Base-by-base conservation (phyloP, 2,113 vertebrate species). In the Alces alces region DNA sequence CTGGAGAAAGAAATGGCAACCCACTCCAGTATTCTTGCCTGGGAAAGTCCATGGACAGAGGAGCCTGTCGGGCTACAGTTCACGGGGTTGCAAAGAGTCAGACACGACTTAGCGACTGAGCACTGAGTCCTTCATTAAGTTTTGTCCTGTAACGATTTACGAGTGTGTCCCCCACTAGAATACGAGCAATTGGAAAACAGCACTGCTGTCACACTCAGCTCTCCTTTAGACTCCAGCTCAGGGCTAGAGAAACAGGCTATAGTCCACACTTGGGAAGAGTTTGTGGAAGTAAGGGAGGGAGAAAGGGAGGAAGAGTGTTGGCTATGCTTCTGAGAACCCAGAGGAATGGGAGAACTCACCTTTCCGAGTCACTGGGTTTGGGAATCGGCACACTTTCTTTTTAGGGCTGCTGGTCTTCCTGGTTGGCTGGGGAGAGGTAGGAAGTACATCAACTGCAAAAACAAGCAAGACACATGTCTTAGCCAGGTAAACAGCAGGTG, bases 361-460 rank as follows among this genome's bases (percentile, higher is more conserved):
- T 23, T 95, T 93, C 16, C 0, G 50, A 45, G 21, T 2, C 8
- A 0, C 25, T 0, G 1, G 19, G 3, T 1, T 95, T 82, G 82
- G 13, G 13, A 0, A 0, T 3, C 0, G 47, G 54, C 97, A 97
- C 2, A 1, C 6, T 57, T 13, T 98, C 91, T 82, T 98, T 94
- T 33, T 98, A 33, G 50, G 3, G 3, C 2, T 52, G 43, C 3
- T 52, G 43, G 95, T 6, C 86, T 86, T 98, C 82, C 15, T 93
- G 87, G 97, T 97, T 73, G 98, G 94, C 27, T 23, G 70, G 39
- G 91, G 45, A 7, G 97, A 82, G 83, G 98, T 98, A 60, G 98
- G 96, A 60, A 98, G 43, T 15, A 57, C 23, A 23, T 98, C 94
- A n/a, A 96, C 98, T 98, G 30, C 5, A 86, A 84, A 93, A 97